Evolutionary conservation across 1,140 invertebrate genomes (phyloP), one percentile per base, ranked within the genome.

Genomic region (Teleopsis dalmanni): DNA sequence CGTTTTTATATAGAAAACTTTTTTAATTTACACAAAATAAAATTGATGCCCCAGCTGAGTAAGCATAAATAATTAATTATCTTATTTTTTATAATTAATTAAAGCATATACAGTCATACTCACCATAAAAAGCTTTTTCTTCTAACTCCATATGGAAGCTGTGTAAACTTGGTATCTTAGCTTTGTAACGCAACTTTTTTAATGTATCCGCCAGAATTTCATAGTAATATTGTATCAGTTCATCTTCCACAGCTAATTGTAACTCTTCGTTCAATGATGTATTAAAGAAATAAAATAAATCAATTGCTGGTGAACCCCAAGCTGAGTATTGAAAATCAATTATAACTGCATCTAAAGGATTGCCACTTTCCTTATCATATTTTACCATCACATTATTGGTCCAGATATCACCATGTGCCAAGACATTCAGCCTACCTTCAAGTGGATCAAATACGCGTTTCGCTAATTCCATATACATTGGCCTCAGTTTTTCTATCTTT

Each of bases 361-460:
- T 70, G 3, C 55, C 53, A 14, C 57, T 66, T n/a, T 31, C 23
- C 0, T 65, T 37, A 47, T 77, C 66, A 52, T 83, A 82, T 41
- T 74, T 74, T 55, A 84, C 81, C 56, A 85, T 62, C 58, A 83
- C 78, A 56, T 85, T 85, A 52, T 83, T 83, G 0, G 77, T 68
- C 81, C 81, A 84, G 4, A 74, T 71, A 61, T 84, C 82, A 7
- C 82, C 82, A 43, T 84, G 82, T 47, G 76, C 78, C 29, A 84
- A 63, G 0, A 82, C 80, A 52, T 77, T 75, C 16, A 82, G 78
- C 16, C 76, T 72, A 2, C 75, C 72, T 2, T 62, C 45, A 1
- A 74, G 50, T 2, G 60, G 54, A 3, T 45, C 51, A 33, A 71
- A 68, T 14, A 59, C 62, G 23, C 57, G 55, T 11, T 53, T 43